A percentile compares a stretch with the other conserved stretches of the same genome.
These are phyloP conservation scores for Drosophila mayri DNA, from an alignment of 1,140 invertebrate genomes.

Conservation along the genomic window DNA sequence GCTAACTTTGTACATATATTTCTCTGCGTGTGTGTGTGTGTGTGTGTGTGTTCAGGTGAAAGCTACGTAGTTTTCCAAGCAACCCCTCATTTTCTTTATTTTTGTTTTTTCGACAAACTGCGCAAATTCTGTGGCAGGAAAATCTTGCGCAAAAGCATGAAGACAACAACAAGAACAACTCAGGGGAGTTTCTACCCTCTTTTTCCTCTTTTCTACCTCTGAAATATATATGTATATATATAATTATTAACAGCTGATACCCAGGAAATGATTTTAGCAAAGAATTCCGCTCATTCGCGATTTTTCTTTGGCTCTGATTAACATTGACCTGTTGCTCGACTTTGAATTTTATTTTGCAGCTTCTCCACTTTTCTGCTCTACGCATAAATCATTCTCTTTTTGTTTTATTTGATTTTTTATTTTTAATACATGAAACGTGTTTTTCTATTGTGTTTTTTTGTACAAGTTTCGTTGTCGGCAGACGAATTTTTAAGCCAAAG, in stretches of 20 bases:
- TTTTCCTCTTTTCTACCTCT: neutral
- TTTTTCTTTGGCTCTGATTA: constrained; percentile 19
- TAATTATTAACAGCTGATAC: neutral
- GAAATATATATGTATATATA: neutral
- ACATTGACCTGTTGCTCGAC: constrained; percentile 60
- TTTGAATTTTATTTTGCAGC: constrained; percentile 36
- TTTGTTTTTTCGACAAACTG: constrained; percentile 41
- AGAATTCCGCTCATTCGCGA: neutral
- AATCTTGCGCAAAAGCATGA: constrained; percentile 64
- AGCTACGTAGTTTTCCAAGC: constrained; percentile 15
- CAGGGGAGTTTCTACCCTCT: constrained; percentile 1
- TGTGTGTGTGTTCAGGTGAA: constrained; percentile 26
- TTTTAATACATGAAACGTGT: constrained; percentile 32
- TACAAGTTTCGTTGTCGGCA: constrained; percentile 1
- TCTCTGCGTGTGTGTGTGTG: constrained; percentile 10
- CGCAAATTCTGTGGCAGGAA: constrained; percentile 61
- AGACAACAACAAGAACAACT: constrained; percentile 40
- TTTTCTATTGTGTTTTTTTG: constrained; percentile 30
- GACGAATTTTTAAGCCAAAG: constrained; percentile 13
- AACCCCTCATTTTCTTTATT: neutral
- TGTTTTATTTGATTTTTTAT: constrained; percentile 7
- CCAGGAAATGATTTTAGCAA: constrained; percentile 24
- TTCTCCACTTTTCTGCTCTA: constrained; percentile 11
- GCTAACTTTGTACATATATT: constrained; percentile 13
- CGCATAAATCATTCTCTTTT: constrained; percentile 31